Evolutionary conservation across 2,888 invertebrate genomes (phyloP).

Genomic region (Formica aserva): DNA sequence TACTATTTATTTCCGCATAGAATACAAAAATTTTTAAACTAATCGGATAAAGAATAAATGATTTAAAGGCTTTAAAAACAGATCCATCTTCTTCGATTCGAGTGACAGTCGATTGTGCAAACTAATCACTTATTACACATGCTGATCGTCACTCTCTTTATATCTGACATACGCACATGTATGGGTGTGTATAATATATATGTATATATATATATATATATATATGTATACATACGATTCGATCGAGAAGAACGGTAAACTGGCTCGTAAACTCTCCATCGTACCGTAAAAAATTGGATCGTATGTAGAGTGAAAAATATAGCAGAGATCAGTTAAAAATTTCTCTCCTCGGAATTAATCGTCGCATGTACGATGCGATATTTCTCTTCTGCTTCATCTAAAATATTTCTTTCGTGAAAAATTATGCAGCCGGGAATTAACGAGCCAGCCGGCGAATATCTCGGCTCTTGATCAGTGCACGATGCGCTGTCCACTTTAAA

Average conservation of each 20-base stretch:
- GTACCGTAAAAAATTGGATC: slow-evolving; percentile 8
- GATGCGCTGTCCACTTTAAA: neutral
- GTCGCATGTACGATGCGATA: neutral
- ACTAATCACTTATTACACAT: slow-evolving; percentile 29
- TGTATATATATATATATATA: slow-evolving; percentile 4
- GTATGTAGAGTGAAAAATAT: slow-evolving; percentile 41
- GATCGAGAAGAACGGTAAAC: slow-evolving; percentile 17
- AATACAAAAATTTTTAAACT: slow-evolving; percentile 18
- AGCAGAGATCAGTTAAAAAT: slow-evolving; percentile 29
- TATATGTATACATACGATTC: slow-evolving; percentile 15
- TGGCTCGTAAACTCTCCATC: slow-evolving; percentile 37
- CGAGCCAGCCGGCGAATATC: slow-evolving; percentile 25
- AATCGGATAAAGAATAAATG: neutral
- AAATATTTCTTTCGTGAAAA: slow-evolving; percentile 33
- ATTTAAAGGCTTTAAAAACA: neutral
- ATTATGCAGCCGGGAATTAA: slow-evolving; percentile 22
- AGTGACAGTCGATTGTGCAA: slow-evolving; percentile 30
- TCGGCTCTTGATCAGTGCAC: neutral
- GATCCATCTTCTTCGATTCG: neutral
- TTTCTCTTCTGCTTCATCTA: neutral
- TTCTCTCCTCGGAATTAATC: neutral
- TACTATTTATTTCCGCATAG: slow-evolving; percentile 28
- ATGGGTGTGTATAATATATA: neutral
- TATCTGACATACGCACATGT: slow-evolving; percentile 5
- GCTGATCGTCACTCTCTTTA: slow-evolving; percentile 30